Conservation (phyloP, 2,113 vertebrate species). For the Toxotes jaculatrix region DNA sequence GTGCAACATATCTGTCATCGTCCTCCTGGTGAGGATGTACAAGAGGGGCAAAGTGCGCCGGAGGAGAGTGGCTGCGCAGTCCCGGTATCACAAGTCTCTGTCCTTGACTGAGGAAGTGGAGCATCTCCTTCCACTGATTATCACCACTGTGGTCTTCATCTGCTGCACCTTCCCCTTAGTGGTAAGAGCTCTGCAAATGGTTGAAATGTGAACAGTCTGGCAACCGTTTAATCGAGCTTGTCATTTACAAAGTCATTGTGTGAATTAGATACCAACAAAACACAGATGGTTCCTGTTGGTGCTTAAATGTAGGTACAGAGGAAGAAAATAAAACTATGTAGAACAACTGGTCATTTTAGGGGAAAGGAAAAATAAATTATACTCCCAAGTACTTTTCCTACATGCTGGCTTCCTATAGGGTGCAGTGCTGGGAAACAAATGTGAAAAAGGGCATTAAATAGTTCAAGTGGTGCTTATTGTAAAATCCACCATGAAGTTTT, state of each 20-base stretch:
- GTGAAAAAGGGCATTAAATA: too few relatives aligned
- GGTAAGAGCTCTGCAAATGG: constrained; percentile 79
- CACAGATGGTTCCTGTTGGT: too few relatives aligned
- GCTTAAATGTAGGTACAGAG: too few relatives aligned
- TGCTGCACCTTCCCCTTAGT: constrained; percentile 90
- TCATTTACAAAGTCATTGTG: not conserved
- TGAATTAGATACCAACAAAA: too few relatives aligned
- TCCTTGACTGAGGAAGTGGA: constrained; percentile 87
- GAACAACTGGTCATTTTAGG: too few relatives aligned
- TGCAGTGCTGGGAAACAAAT: too few relatives aligned
- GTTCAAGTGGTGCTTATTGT: too few relatives aligned
- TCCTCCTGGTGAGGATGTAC: constrained; percentile 84
- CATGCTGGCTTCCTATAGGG: too few relatives aligned
- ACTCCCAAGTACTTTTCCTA: too few relatives aligned
- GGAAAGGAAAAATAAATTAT: too few relatives aligned
- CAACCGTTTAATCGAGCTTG: not conserved
- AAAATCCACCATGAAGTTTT: too few relatives aligned
- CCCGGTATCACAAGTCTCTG: not conserved
- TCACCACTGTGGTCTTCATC: constrained; percentile 89
- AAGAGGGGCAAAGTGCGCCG: constrained; percentile 65
- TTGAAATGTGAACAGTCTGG: not conserved
- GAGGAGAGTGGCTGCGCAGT: not conserved
- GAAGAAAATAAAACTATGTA: too few relatives aligned
- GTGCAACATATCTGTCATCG: constrained; percentile 86
- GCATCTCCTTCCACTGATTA: constrained; percentile 87